Evolutionary conservation across 1,140 invertebrate species (phyloP).

Genomic region (Pseudoatta argentina): DNA sequence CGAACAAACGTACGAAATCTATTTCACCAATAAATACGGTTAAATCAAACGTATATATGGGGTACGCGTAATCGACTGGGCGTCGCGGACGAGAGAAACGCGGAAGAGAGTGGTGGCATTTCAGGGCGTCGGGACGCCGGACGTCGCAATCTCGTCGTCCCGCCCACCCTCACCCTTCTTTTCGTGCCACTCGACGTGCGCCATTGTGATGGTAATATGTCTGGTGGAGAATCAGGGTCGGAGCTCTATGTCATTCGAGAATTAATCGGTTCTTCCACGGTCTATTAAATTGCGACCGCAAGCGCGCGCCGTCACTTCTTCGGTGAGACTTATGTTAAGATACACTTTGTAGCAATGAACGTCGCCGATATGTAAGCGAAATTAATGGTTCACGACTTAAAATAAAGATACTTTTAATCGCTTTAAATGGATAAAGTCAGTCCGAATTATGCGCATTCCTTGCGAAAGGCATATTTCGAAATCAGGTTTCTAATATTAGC

Average conservation of each 20-base stretch:
- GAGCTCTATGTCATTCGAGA: slow-evolving; percentile 68
- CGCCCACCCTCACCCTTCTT: slow-evolving; percentile 79
- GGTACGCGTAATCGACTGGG: slow-evolving; percentile 81
- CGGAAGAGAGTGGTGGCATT: slow-evolving; percentile 73
- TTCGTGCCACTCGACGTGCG: slow-evolving; percentile 69
- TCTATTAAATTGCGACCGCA: slow-evolving; percentile 54
- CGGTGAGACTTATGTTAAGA: neutral
- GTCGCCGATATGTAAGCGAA: neutral
- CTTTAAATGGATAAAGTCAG: neutral
- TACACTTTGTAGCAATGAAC: neutral
- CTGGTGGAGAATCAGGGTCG: slow-evolving; percentile 55
- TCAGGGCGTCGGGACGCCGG: slow-evolving; percentile 81
- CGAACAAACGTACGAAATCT: slow-evolving; percentile 46
- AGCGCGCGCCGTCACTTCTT: slow-evolving; percentile 25
- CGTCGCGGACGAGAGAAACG: slow-evolving; percentile 72
- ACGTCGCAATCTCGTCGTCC: slow-evolving; percentile 82
- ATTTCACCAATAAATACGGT: slow-evolving; percentile 59
- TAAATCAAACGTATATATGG: slow-evolving; percentile 73
- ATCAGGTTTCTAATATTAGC: neutral
- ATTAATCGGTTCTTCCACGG: slow-evolving; percentile 67
- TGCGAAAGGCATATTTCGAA: neutral
- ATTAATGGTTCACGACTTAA: neutral
- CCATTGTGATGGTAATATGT: slow-evolving; percentile 82
- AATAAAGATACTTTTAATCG: neutral
- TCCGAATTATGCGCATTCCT: neutral